Evolutionary conservation across 2,113 vertebrate genomes (phyloP), one percentile per base, ranked within the genome.

Genomic region (Elanus axillaris): DNA sequence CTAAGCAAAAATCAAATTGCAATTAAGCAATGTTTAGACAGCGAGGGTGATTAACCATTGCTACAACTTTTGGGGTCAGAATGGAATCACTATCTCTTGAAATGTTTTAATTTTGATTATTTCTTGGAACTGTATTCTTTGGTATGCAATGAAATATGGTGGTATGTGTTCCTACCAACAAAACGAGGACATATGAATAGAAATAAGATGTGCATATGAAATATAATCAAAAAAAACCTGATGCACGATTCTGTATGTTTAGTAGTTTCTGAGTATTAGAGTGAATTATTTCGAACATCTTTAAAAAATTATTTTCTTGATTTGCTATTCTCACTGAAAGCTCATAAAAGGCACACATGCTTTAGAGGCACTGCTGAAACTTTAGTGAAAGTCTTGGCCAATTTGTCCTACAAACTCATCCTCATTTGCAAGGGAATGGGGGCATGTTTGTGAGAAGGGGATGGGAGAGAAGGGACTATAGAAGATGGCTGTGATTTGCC

Each of bases 21-120:
- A 94, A 93, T 95, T 92, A 97, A 76, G 81, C 73, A 73, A 79
- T 86, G 75, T 94, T 95, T 88, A 88, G 80, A 77, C 74, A 93
- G 78, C 45, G 81, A 64, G 62, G 76, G 93, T 94, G 96, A 93
- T 96, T 96, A 96, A 96, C 68, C 16, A 6, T 71, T 85, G 73
- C 80, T 93, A 92, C 55, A 55, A 15, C 26, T 74, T 92, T 42
- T 3, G 27, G 67, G 74, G 88, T 90, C 88, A 79, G 36, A 75
- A 62, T 69, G 34, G 59, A 84, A 82, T 82, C 38, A 11, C 27
- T 22, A 12, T 42, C 59, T 73, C 71, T 50, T 64, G 62, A 73
- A 92, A 47, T 23, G 21, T 79, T 94, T 68, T 82, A 13, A 32
- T 90, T 82, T 53, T 13, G 40, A 40, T 75, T 76, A 18, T 42